Conservation (phyloP, 2,113 vertebrate species). For the Perognathus longimembris region DNA sequence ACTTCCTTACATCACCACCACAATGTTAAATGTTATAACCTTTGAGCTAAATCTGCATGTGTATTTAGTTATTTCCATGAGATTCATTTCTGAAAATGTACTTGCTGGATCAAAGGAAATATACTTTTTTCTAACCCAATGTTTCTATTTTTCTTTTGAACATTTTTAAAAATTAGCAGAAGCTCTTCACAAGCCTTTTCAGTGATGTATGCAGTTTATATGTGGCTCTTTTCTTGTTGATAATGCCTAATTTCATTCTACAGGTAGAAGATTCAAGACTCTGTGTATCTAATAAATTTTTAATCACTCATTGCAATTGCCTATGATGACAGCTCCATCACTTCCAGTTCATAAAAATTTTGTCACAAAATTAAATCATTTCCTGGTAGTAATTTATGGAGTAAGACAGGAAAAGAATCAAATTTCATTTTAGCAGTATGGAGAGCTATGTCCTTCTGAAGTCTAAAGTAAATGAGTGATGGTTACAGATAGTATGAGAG, state of each 20-base stretch:
- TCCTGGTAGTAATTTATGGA: neutral
- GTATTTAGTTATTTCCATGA: constrained; percentile 30
- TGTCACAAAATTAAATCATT: constrained; percentile 51
- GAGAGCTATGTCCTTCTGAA: neutral
- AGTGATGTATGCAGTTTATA: neutral
- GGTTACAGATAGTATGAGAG: neutral
- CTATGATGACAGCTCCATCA: neutral
- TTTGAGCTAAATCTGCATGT: neutral
- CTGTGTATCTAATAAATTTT: constrained; percentile 25
- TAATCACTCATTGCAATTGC: neutral
- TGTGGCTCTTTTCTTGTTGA: neutral
- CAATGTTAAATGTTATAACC: neutral
- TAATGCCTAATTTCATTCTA: neutral
- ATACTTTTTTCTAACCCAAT: constrained; percentile 10
- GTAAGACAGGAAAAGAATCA: constrained; percentile 2
- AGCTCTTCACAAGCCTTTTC: neutral
- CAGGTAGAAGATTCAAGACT: constrained; percentile 19
- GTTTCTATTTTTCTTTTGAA: constrained; percentile 16
- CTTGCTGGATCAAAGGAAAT: neutral
- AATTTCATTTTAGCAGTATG: constrained; percentile 2
- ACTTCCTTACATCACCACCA: neutral
- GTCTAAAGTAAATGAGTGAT: neutral
- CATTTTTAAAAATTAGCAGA: constrained; percentile 14
- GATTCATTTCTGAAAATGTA: constrained; percentile 24
- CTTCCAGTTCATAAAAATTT: constrained; percentile 42